Evolutionary conservation across 2,113 vertebrate species (phyloP).

Genomic region (Pseudorhombus dupliciocellatus): DNA sequence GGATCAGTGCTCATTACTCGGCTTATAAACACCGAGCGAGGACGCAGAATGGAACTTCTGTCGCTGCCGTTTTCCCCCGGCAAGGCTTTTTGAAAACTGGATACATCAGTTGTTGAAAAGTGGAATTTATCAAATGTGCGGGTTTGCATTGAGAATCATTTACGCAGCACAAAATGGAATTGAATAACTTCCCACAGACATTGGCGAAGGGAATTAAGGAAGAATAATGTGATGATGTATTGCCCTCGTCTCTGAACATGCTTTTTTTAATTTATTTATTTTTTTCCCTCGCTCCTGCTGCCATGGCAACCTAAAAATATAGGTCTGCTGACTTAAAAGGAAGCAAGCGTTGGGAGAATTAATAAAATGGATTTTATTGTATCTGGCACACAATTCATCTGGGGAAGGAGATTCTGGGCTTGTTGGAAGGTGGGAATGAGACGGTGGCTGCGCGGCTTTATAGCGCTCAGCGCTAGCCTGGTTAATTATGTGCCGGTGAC

Average conservation of each 20-base stretch:
- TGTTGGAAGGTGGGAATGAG: conserved; percentile 52
- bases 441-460: conserved; percentile 63
- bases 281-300: conserved; percentile 54
- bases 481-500: conserved; percentile 80
- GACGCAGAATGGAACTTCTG: conserved; percentile 38
- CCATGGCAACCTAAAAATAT: conserved; percentile 81
- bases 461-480: conserved; percentile 51
- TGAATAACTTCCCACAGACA: neutral
- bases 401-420: conserved; percentile 75
- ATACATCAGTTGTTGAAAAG: conserved; percentile 29
- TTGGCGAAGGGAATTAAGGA: conserved; percentile 17
- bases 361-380: conserved; percentile 82
- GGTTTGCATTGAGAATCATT: conserved; percentile 21
- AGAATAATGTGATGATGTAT: conserved; percentile 52
- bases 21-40: conserved; percentile 31
- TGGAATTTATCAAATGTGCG: conserved; percentile 15
- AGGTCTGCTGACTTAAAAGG: conserved; percentile 76
- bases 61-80: conserved; percentile 4
- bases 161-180: conserved; percentile 17
- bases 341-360: conserved; percentile 75
- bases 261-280: too few species aligned
- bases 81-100: conserved; percentile 5
- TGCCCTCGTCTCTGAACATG: conserved; percentile 36
- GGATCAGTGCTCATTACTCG: conserved; percentile 45
- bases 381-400: conserved; percentile 81